phyloP scores from a whole-genome alignment of 2,888 invertebrate genomes.

The Strigamia maritima region DNA sequence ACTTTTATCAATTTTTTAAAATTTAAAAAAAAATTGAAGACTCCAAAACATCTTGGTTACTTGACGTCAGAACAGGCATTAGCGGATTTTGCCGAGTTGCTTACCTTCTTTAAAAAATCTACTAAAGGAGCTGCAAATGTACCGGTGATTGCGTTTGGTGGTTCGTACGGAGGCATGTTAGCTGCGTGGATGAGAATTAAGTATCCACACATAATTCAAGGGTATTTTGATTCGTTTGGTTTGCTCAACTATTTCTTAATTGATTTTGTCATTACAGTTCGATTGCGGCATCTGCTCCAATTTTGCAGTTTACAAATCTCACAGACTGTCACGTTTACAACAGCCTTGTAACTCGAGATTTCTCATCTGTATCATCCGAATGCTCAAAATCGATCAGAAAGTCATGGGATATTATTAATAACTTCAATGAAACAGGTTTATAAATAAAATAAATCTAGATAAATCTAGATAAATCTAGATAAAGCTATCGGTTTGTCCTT shows the following conservation, averaged over 20 bases:
- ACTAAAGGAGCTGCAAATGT: slow-evolving; percentile 55
- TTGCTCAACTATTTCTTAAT: background rate
- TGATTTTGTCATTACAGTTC: slow-evolving; percentile 60
- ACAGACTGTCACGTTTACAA: slow-evolving; percentile 73
- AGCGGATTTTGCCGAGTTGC: slow-evolving; percentile 83
- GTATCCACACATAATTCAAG: slow-evolving; percentile 82
- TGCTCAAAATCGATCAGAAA: slow-evolving; percentile 71
- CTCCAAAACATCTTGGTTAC: slow-evolving; percentile 59
- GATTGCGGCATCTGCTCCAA: slow-evolving; percentile 87
- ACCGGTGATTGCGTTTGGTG: slow-evolving; percentile 78
- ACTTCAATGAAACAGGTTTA: slow-evolving; percentile 58
- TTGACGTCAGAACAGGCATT: slow-evolving; percentile 86
- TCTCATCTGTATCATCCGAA: slow-evolving; percentile 57
- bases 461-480: too few species aligned
- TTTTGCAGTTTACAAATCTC: slow-evolving; percentile 77
- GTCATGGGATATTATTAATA: slow-evolving; percentile 71
- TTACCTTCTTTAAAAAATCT: slow-evolving; percentile 63
- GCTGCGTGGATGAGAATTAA: slow-evolving; percentile 94
- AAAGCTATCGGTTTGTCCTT: background rate
- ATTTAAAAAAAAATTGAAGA: background rate
- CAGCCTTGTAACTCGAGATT: slow-evolving; percentile 76
- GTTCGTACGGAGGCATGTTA: slow-evolving; percentile 97
- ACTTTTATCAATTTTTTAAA: too few species aligned
- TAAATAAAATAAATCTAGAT: background rate
- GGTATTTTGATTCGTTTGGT: slow-evolving; percentile 54